phyloP scores from a whole-genome alignment of 2,888 invertebrate genomes.

The Patella ulyssiponensis region DNA sequence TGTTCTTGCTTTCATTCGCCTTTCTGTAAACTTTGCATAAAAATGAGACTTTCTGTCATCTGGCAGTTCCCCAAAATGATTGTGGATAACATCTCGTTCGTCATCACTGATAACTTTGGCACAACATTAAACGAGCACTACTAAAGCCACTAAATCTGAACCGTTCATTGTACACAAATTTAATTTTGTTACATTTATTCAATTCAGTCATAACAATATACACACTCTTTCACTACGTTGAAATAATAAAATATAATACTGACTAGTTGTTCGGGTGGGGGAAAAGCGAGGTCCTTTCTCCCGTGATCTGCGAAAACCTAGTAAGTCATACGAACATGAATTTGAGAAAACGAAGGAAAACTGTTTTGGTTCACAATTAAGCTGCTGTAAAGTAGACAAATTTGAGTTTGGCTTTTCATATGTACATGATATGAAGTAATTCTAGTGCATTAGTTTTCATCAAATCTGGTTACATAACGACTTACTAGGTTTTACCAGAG shows the following conservation, averaged over 20 bases:
- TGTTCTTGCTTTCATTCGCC: too few relatives aligned
- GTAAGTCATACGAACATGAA: not conserved
- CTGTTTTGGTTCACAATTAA: not conserved
- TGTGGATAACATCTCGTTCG: not conserved
- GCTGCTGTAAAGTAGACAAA: not conserved
- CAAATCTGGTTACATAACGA: not conserved
- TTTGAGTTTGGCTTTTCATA: not conserved
- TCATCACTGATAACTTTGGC: not conserved
- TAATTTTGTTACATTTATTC: too few relatives aligned
- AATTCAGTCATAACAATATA: too few relatives aligned
- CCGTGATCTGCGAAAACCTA: not conserved
- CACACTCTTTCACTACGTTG: too few relatives aligned
- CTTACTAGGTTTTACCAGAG: not conserved
- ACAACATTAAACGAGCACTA: not conserved
- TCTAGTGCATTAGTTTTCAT: not conserved
- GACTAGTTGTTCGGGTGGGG: too few relatives aligned
- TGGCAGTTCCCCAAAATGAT: not conserved
- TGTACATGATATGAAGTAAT: not conserved
- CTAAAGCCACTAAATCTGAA: too few relatives aligned
- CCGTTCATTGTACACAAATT: too few relatives aligned
- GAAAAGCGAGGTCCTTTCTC: not conserved
- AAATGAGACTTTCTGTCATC: slow-evolving; percentile 5
- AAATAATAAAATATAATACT: too few relatives aligned
- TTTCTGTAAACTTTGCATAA: not conserved
- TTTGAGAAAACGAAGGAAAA: not conserved